Base-by-base conservation (phyloP, 2,888 invertebrate species). In the Isotomurus palustris region DNA sequence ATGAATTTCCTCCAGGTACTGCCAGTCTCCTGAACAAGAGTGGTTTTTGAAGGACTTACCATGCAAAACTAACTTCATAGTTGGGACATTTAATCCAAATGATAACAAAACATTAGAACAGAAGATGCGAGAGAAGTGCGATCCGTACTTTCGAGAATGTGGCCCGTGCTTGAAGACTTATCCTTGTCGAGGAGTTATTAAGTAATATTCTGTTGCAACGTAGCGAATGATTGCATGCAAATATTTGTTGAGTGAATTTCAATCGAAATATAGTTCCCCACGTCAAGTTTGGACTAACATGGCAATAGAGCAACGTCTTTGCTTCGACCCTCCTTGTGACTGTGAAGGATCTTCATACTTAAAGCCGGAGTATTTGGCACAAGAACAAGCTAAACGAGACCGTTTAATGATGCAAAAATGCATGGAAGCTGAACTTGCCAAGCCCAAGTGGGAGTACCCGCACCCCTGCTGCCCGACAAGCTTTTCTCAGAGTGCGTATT, bases 71-170 rank as follows among this genome's bases (percentile, higher is more conserved):
- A 55, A 68, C 29, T 35, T 65, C 1, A 60, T 64, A 14, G 66
- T 65, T 41, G 68, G 66, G 17, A 62, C 43, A 27, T 68, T 66
- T 32, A 68, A 66, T 25, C 64, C 64, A 5, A 58, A 68, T 35
- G 68, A 68, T 32, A 66, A 68, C 35, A 63, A 64, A 51, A 58
- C 60, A 8, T n/a, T 40, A 2, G 63, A 59, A 29, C 40, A 65
- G 28, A 45, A 28, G 25, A 35, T 56, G 10, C 29, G 53, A 6
- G 63, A 66, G 51, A 14, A 32, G 12, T 68, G 66, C 45, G 66
- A 68, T 41, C 62, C 50, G 14, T 54, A 56, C 21, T 60, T 50
- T 36, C 32, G 56, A 2, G 25, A 45, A 4, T 66, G 66, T 57
- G 58, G 58, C 14, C 58, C 61, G 2, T 53, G 59, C 48, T 19